These are phyloP conservation scores for Euclidia mi DNA, from an alignment of 2,888 invertebrate genomes.

Conservation along the genomic window DNA sequence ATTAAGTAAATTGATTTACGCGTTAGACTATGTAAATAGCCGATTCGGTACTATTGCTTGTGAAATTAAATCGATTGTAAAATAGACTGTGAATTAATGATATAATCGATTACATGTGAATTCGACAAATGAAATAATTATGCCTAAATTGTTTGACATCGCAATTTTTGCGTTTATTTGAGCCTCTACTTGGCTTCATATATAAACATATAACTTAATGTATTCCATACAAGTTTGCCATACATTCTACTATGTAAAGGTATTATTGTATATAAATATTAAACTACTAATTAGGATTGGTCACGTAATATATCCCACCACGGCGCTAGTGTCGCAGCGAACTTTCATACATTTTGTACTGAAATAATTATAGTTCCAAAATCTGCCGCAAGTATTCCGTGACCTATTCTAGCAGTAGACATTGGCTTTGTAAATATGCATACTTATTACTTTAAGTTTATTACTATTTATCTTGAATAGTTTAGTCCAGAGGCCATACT, in stretches of 20 bases:
- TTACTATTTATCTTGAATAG: constrained; percentile 42
- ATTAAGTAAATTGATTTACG: constrained; percentile 4
- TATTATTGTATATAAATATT: constrained; percentile 61
- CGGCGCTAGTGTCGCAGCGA: constrained; percentile 9
- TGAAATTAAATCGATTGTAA: background rate
- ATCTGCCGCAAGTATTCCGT: background rate
- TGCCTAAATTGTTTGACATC: background rate
- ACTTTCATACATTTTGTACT: constrained; percentile 6
- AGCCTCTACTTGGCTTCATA: too few species aligned
- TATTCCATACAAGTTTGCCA: constrained; percentile 43
- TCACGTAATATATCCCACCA: background rate
- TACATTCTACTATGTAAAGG: constrained; percentile 64
- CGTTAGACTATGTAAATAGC: too few species aligned
- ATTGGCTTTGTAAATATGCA: constrained; percentile 60
- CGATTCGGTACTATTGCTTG: constrained; percentile 5
- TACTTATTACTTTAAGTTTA: constrained; percentile 7
- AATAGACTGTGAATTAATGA: constrained; percentile 4
- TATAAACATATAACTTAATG: background rate
- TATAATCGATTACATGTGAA: constrained; percentile 11
- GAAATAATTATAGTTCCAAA: background rate
- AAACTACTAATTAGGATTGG: background rate
- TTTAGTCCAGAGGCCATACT: constrained; percentile 78
- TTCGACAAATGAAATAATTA: constrained; percentile 17
- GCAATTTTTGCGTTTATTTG: background rate
- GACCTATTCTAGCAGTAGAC: background rate